Percentiles rank a stretch among this genome's conserved stretches.
These are phyloP conservation scores for Anabas testudineus DNA, from an alignment of 2,797 vertebrate genomes.

Conservation along the genomic window DNA sequence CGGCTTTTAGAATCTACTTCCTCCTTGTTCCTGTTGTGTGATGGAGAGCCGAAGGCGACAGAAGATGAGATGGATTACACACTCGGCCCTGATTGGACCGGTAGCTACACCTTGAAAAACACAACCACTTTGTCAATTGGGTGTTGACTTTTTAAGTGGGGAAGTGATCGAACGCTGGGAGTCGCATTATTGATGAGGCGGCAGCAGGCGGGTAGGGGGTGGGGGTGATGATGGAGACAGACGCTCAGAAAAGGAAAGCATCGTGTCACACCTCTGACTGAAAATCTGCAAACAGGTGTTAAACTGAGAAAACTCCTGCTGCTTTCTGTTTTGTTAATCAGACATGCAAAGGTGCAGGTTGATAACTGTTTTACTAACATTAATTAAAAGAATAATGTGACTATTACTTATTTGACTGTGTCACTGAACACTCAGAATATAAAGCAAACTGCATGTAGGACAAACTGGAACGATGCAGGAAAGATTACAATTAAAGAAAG, in stretches of 20 bases:
- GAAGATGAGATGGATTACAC: constrained; percentile 35
- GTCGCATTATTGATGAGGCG: constrained; percentile 37
- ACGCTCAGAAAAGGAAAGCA: background rate
- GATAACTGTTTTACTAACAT: background rate
- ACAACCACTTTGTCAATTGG: constrained; percentile 28
- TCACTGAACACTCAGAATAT: too few species aligned
- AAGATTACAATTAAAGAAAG: too few species aligned
- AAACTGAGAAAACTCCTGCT: background rate
- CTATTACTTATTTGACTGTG: too few species aligned
- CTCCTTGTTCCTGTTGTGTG: constrained; percentile 2
- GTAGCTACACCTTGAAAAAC: constrained; percentile 15
- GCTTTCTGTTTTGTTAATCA: background rate
- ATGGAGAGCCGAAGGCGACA: constrained; percentile 14
- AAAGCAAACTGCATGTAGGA: too few species aligned
- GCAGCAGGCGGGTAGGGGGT: background rate
- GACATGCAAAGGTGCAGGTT: background rate
- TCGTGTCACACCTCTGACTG: constrained; percentile 11
- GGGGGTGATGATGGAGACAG: background rate
- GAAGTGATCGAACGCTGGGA: constrained; percentile 32
- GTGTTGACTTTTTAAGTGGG: constrained; percentile 47
- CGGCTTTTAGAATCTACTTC: constrained; percentile 30
- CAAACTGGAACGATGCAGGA: too few species aligned
- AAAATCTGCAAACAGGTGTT: background rate
- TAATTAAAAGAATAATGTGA: too few species aligned
- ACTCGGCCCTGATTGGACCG: constrained; percentile 28